Conservation (phyloP, 2,797 vertebrate species). For the Chanos chanos region DNA sequence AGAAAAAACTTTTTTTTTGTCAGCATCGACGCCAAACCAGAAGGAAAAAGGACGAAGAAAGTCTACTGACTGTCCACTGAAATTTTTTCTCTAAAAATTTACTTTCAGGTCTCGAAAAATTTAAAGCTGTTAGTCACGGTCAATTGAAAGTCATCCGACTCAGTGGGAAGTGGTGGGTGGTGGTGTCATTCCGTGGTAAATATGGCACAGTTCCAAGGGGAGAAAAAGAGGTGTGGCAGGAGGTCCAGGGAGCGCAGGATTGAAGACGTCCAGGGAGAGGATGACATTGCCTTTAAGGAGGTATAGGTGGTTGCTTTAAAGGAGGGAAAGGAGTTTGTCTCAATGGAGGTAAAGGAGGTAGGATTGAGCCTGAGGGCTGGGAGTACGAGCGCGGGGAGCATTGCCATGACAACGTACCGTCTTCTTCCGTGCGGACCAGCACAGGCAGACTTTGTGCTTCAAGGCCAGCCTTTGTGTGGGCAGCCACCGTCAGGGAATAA, state of each 20-base stretch:
- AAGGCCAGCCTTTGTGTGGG: conserved; percentile 87
- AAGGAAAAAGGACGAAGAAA: too few species aligned
- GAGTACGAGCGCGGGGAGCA: conserved; percentile 55
- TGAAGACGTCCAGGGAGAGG: conserved; percentile 38
- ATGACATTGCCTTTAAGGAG: too few species aligned
- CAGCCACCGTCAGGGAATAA: conserved; percentile 88
- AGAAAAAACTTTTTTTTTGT: too few species aligned
- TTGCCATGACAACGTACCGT: conserved; percentile 87
- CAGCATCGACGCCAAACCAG: too few species aligned
- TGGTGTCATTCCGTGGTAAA: too few species aligned
- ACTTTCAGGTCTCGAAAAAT: conserved; percentile 21
- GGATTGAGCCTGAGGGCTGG: conserved; percentile 35
- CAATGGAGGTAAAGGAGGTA: neutral
- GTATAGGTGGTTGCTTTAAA: too few species aligned
- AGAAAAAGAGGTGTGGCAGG: conserved; percentile 67
- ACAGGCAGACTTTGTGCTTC: conserved; percentile 92
- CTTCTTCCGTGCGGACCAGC: conserved; percentile 96
- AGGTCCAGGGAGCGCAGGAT: conserved; percentile 39
- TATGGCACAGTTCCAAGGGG: too few species aligned
- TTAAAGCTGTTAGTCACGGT: too few species aligned
- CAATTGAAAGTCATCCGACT: too few species aligned
- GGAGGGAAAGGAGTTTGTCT: neutral
- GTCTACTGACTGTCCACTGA: too few species aligned
- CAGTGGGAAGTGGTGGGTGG: too few species aligned
- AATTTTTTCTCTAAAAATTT: too few species aligned